phyloP scores from a whole-genome alignment of 30 jellyfish, hydroid and myxozoan species.

The Aurelia aurita complex sp. Pacific region DNA sequence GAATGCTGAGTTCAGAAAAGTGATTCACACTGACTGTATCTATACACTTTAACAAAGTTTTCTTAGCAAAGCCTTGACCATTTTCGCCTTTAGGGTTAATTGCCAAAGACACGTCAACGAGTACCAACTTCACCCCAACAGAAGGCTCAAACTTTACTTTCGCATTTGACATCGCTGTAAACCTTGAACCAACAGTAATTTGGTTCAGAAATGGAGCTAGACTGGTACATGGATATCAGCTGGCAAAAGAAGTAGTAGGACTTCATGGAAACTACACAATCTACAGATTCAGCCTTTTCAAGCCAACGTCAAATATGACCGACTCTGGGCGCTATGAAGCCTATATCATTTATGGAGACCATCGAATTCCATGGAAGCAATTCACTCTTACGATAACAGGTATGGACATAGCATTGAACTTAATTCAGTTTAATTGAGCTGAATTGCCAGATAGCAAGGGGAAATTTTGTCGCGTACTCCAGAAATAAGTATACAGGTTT shows the following conservation, averaged over 20 bases:
- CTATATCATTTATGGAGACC: background rate
- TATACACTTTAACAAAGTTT: background rate
- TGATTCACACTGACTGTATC: background rate
- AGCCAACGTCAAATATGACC: background rate
- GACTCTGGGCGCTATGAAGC: background rate
- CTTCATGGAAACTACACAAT: slow-evolving; percentile 3
- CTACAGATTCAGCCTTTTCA: slow-evolving; percentile 11
- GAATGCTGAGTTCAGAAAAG: too few species aligned
- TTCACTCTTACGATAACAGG: background rate
- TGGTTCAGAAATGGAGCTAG: slow-evolving; percentile 25
- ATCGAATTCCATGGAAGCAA: background rate
- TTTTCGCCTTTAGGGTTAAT: too few species aligned
- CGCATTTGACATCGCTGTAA: slow-evolving; percentile 1
- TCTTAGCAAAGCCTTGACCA: background rate
- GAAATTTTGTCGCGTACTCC: too few species aligned
- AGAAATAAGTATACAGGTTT: too few species aligned
- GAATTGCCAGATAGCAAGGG: too few species aligned
- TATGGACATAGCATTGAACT: background rate
- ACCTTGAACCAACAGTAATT: slow-evolving; percentile 12
- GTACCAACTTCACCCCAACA: background rate
- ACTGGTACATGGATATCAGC: background rate
- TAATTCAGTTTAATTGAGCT: too few species aligned
- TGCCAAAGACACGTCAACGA: too few species aligned
- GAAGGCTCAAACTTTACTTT: slow-evolving; percentile 17
- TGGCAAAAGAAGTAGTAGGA: slow-evolving; percentile 11